Conservation (phyloP, 2,888 invertebrate species). For the Synanthedon andrenaeformis region DNA sequence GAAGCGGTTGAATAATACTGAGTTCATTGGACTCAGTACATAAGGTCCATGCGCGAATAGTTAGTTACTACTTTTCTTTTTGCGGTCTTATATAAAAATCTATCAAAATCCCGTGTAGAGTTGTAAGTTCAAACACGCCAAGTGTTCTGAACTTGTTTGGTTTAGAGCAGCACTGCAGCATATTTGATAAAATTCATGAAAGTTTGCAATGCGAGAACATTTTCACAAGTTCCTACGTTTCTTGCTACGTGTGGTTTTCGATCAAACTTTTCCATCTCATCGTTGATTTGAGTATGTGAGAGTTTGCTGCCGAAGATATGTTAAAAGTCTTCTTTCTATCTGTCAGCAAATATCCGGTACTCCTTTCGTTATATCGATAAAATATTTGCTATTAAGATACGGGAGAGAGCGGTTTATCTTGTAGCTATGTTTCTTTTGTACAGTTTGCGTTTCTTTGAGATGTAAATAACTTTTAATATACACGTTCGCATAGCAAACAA, state of each 20-base stretch:
- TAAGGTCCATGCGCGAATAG: no score
- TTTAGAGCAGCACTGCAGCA: slow-evolving; percentile 32
- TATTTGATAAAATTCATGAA: slow-evolving; percentile 54
- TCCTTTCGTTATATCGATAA: background rate
- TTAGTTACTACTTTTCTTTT: no score
- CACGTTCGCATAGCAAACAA: no score
- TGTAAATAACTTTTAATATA: no score
- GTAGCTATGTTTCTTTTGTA: slow-evolving; percentile 1
- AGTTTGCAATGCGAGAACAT: slow-evolving; percentile 33
- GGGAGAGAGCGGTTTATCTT: slow-evolving; percentile 1
- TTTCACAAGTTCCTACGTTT: slow-evolving; percentile 41
- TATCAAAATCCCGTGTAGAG: slow-evolving; percentile 39
- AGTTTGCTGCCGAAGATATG: slow-evolving; percentile 17
- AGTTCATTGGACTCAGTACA: no score
- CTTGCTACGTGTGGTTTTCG: slow-evolving; percentile 54
- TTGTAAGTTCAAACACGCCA: slow-evolving; percentile 34
- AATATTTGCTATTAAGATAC: background rate
- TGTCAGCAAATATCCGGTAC: background rate
- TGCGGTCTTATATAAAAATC: slow-evolving; percentile 31
- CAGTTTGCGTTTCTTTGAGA: background rate
- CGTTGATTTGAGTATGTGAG: slow-evolving; percentile 13
- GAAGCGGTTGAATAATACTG: no score
- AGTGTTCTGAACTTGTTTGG: slow-evolving; percentile 48
- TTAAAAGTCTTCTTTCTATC: slow-evolving; percentile 10
- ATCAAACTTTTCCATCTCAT: slow-evolving; percentile 58